Evolutionary conservation across 2,888 invertebrate genomes (phyloP).

Genomic region (Serripes groenlandicus): DNA sequence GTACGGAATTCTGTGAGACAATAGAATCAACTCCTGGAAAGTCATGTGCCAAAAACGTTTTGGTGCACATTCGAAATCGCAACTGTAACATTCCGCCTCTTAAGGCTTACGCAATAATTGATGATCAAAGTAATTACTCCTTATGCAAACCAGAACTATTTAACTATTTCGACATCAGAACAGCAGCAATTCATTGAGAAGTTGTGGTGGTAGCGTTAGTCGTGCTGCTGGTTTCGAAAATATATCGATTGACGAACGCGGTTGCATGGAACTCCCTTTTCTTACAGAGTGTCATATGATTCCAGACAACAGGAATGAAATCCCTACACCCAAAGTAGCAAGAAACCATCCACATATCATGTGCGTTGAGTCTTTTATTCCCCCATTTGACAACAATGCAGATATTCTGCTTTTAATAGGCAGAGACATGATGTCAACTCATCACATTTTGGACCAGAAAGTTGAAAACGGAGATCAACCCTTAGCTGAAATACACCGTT

Average conservation of each 20-base stretch:
- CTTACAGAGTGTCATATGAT: conserved; percentile 43
- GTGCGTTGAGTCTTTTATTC: background rate
- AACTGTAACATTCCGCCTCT: background rate
- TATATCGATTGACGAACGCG: conserved; percentile 20
- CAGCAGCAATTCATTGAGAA: conserved; percentile 17
- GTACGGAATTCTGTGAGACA: conserved; percentile 27
- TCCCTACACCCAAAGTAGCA: conserved; percentile 32
- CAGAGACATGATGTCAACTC: conserved; percentile 10
- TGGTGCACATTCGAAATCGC: background rate
- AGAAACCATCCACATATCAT: conserved; percentile 5
- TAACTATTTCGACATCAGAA: conserved; percentile 17
- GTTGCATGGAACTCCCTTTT: conserved; percentile 16
- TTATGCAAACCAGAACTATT: conserved; percentile 25
- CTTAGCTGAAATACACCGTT: background rate
- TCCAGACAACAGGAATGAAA: conserved; percentile 38
- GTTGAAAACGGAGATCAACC: too few relatives aligned
- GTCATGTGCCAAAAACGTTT: conserved; percentile 28
- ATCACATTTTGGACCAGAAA: conserved; percentile 31
- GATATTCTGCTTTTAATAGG: conserved; percentile 29
- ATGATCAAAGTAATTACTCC: conserved; percentile 42
- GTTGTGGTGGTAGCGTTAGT: conserved; percentile 29
- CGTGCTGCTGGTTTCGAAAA: conserved; percentile 29
- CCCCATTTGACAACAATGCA: conserved; percentile 3
- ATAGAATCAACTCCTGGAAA: background rate
- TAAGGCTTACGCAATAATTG: conserved; percentile 33